Conservation (phyloP, 2,888 invertebrate genomes). For the Ophion ellenae region DNA sequence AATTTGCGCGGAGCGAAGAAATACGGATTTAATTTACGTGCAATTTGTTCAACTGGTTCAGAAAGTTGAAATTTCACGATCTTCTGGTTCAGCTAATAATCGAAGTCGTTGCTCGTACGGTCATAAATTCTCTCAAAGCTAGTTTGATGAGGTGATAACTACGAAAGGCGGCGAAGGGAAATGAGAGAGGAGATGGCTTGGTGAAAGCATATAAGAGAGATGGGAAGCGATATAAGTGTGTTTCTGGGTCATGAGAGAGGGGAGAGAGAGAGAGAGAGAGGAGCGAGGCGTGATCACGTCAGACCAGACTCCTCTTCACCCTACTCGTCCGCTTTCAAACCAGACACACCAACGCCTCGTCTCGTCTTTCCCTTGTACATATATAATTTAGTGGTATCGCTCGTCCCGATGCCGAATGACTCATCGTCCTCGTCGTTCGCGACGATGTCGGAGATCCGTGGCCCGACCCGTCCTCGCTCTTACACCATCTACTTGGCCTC, state of each 20-base stretch:
- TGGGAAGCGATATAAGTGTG: slow-evolving; percentile 66
- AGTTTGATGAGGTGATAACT: slow-evolving; percentile 58
- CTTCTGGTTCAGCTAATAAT: slow-evolving; percentile 18
- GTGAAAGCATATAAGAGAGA: slow-evolving; percentile 47
- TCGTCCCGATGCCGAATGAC: slow-evolving; percentile 26
- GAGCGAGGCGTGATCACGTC: slow-evolving; percentile 36
- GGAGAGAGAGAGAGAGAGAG: slow-evolving; percentile 20
- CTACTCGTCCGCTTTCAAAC: slow-evolving; percentile 6
- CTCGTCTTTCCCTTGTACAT: slow-evolving; percentile 15
- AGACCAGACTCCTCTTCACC: slow-evolving; percentile 32
- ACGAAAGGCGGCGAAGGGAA: slow-evolving; percentile 30
- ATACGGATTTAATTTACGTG: slow-evolving; percentile 6
- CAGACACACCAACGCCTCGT: slow-evolving; percentile 11
- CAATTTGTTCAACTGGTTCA: slow-evolving; percentile 26
- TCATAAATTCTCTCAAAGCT: slow-evolving; percentile 32
- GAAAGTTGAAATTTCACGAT: slow-evolving; percentile 43
- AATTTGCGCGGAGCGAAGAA: slow-evolving; percentile 15
- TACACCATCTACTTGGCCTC: slow-evolving; percentile 2
- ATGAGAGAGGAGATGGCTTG: slow-evolving; percentile 17
- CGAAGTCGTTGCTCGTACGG: slow-evolving; percentile 14
- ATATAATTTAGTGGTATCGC: slow-evolving; percentile 15
- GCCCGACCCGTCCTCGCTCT: slow-evolving; percentile 18
- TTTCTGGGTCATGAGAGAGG: slow-evolving; percentile 68
- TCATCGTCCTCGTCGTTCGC: slow-evolving; percentile 32
- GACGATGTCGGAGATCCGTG: slow-evolving; percentile 11